Evolutionary conservation across 2,113 vertebrate genomes (phyloP), one percentile per base, ranked within the genome.

Genomic region (Chitala chitala): DNA sequence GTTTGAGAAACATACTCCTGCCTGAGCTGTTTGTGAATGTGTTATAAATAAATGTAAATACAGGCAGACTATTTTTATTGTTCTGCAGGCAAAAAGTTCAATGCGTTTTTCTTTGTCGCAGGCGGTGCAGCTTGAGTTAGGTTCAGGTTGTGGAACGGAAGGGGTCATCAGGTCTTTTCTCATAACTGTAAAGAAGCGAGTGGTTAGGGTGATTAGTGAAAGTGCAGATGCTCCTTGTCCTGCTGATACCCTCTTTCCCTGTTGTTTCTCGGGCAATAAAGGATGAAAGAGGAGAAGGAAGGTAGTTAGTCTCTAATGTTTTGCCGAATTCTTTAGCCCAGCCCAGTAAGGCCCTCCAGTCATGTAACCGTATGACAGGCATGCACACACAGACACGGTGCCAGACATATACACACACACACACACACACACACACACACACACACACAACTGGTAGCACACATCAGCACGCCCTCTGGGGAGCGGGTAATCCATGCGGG

Each of bases 231-330:
- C 76, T 58, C 82, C 73, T 75, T 79, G 26, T 36, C 61, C 79
- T 33, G 77, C 63, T 54, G 20, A 17, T 50, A 51, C 66, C 77
- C 77, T 80, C 78, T 78, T 88, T 89, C 82, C 82, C 75, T 81
- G 75, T 76, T 80, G 83, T 87, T 81, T 89, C 69, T 63, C 72
- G 71, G 80, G 78, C 74, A 59, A 59, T 36, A 75, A 74, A 78
- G 40, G 71, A 74, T 40, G 79, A 76, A 78, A 69, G 73, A 70
- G 72, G 76, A 78, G 73, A 68, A 64, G 71, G 73, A 65, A 84
- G 82, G 86, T 87, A 88, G 87, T 91, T 91, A 88, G 83, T 90
- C 88, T 88, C 82, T 89, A 87, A 88, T 88, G 85, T 89, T 88
- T 81, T 87, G 78, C 87, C 90, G 89, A 89, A 74, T 69, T 78